Percentiles rank a stretch among this genome's conserved stretches.
Conservation (phyloP, 2,888 invertebrate species). For the Ashinkailepas kermadecensis region DNA sequence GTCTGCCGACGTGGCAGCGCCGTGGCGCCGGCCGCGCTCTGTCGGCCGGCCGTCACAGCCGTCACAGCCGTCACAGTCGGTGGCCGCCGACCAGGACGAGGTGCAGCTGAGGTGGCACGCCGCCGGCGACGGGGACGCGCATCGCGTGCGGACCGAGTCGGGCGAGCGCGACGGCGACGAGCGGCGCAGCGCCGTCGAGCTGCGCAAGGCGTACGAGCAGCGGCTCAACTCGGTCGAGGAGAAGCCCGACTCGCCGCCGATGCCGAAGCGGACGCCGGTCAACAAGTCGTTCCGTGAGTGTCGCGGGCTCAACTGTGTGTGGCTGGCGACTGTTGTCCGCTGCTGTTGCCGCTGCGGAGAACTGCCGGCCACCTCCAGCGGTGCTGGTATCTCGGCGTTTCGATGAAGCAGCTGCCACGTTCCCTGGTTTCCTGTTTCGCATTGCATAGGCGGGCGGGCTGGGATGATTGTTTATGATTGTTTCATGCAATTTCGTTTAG, state of each 20-base stretch:
- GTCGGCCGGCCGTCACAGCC: background rate
- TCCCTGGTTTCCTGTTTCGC: no score
- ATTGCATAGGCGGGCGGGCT: no score
- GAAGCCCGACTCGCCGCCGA: constrained; percentile 30
- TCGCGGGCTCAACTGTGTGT: background rate
- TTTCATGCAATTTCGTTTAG: no score
- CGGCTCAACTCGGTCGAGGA: constrained; percentile 61
- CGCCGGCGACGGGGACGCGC: background rate
- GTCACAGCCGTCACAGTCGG: background rate
- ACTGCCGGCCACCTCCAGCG: no score
- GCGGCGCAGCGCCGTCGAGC: constrained; percentile 60
- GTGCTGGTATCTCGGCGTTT: no score
- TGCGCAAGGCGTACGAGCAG: constrained; percentile 66
- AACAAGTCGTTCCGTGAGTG: constrained; percentile 31
- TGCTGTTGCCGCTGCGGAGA: no score
- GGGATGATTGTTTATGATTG: no score
- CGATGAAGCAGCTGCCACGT: no score
- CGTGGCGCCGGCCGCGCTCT: background rate
- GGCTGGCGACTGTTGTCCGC: no score
- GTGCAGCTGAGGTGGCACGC: constrained; percentile 24
- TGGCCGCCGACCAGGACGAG: constrained; percentile 27
- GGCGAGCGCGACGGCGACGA: constrained; percentile 12
- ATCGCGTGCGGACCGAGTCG: background rate
- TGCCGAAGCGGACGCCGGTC: constrained; percentile 26
- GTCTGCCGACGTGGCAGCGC: background rate